A percentile compares a stretch with the other conserved stretches of the same genome.
phyloP scores from a whole-genome alignment of 2,797 vertebrate genomes.

The Myiotriccus ornatus region DNA sequence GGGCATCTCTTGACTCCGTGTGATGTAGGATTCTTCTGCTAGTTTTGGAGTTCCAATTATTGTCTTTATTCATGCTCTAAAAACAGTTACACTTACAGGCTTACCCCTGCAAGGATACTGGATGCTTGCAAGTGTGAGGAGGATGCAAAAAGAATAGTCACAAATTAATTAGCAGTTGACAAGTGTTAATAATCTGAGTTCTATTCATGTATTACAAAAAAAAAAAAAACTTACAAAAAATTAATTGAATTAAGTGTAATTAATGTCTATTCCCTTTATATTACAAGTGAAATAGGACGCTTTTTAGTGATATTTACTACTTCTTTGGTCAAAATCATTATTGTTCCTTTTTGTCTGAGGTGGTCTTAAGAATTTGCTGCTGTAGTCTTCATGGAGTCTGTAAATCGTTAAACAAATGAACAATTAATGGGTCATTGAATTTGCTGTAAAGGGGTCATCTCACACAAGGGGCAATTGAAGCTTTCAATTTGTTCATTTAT shows the following conservation, averaged over 20 bases:
- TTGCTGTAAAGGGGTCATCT: background rate
- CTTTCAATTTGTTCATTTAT: background rate
- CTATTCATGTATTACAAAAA: background rate
- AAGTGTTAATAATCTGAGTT: background rate
- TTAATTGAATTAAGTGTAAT: background rate
- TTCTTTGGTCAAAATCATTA: background rate
- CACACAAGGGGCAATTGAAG: background rate
- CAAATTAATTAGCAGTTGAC: background rate
- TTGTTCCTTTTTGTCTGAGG: background rate
- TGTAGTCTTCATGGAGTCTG: background rate
- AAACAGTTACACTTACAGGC: background rate
- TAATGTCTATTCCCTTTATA: background rate
- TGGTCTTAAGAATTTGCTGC: background rate
- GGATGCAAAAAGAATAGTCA: background rate
- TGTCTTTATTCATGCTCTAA: background rate
- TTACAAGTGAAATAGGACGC: background rate
- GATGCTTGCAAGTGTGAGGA: background rate
- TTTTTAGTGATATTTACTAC: background rate
- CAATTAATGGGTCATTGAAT: background rate
- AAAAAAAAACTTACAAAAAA: background rate
- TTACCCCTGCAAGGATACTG: background rate
- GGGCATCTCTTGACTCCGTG: background rate
- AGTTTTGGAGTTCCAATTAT: background rate
- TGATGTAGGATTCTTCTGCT: background rate
- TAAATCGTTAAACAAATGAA: background rate